phyloP scores from a whole-genome alignment of 2,113 vertebrate genomes.

The Psilopogon haemacephalus region DNA sequence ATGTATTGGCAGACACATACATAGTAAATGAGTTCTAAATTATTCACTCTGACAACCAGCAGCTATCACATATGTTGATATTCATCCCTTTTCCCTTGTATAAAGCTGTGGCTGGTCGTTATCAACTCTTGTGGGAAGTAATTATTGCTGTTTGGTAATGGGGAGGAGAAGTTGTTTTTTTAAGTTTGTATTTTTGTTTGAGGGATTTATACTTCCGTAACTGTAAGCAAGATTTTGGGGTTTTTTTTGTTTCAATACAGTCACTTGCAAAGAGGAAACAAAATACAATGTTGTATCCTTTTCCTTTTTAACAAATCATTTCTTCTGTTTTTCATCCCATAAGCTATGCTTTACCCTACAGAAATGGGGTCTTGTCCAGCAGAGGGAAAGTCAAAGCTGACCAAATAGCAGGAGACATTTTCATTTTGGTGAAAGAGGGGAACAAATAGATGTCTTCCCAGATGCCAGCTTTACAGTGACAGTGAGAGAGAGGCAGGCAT shows the following conservation, averaged over 20 bases:
- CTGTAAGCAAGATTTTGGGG: background rate
- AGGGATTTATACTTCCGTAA: background rate
- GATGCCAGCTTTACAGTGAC: background rate
- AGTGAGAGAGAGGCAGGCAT: background rate
- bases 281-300: background rate
- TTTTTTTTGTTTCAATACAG: background rate
- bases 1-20: background rate
- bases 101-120: background rate
- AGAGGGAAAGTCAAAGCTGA: background rate
- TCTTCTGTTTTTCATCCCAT: background rate
- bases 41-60: background rate
- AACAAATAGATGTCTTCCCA: background rate
- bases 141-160: background rate
- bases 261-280: background rate
- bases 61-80: background rate
- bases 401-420: background rate
- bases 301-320: background rate
- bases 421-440: background rate
- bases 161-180: background rate
- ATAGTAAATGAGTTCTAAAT: background rate
- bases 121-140: background rate
- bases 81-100: background rate
- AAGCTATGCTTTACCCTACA: background rate
- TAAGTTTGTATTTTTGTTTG: background rate
- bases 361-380: background rate